Evolutionary conservation across 2,113 vertebrate species (phyloP).

Genomic region (Lamprologus speciosus): DNA sequence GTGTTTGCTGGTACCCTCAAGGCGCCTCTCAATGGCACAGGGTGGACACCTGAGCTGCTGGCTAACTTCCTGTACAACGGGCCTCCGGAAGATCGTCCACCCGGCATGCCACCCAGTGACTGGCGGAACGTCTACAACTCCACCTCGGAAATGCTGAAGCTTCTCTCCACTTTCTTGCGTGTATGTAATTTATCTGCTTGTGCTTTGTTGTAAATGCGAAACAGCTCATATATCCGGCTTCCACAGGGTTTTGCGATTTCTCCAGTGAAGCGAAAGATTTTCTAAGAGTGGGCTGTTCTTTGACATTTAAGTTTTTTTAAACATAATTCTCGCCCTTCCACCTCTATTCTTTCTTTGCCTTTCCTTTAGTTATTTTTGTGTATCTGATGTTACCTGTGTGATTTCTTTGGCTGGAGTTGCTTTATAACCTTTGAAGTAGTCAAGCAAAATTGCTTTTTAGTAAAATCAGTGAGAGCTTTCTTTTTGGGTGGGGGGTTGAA

Average conservation of each 20-base stretch:
- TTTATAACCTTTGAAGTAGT: not conserved
- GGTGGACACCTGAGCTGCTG: conserved; percentile 72
- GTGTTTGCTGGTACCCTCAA: conserved; percentile 63
- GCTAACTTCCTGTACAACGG: conserved; percentile 78
- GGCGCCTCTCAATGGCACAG: conserved; percentile 59
- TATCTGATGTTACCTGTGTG: not conserved
- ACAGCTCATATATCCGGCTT: not conserved
- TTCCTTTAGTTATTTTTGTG: not conserved
- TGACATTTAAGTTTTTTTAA: not conserved
- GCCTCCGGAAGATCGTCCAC: conserved; percentile 56
- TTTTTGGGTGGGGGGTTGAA: not conserved
- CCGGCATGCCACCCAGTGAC: conserved; percentile 54
- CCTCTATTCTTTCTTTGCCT: not conserved
- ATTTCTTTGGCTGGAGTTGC: not conserved
- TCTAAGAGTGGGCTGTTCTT: not conserved
- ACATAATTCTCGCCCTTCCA: not conserved
- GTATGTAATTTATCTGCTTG: conserved; percentile 64
- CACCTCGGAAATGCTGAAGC: conserved; percentile 72
- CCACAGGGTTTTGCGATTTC: not conserved
- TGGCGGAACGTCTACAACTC: conserved; percentile 80
- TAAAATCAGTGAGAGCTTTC: not conserved
- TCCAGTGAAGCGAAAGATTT: not conserved
- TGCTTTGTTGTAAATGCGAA: not conserved
- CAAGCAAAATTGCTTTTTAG: not conserved
- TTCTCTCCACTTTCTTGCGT: conserved; percentile 80